Evolutionary conservation across 2,113 vertebrate species (phyloP).

Genomic region (Gymnarchus niloticus): DNA sequence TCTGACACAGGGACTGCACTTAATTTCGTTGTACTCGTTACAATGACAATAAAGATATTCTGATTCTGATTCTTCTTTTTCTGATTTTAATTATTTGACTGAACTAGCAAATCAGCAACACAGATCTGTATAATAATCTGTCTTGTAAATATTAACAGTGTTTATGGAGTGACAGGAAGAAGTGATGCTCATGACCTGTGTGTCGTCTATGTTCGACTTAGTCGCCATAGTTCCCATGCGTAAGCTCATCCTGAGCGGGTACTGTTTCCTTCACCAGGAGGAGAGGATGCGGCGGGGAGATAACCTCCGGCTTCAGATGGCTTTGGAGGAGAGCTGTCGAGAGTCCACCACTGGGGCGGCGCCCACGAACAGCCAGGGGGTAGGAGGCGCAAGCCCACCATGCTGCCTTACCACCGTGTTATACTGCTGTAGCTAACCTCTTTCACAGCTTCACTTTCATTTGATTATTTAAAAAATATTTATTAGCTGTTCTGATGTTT

Average conservation of each 20-base stretch:
- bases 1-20: too few species aligned
- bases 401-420: background rate
- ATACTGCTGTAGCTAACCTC: too few species aligned
- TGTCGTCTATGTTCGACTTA: background rate
- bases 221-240: background rate
- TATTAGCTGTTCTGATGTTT: too few species aligned
- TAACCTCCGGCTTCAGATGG: conserved; percentile 94
- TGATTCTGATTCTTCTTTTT: too few species aligned
- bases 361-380: conserved; percentile 83
- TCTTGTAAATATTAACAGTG: background rate
- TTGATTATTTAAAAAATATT: background rate
- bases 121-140: too few species aligned
- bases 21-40: too few species aligned
- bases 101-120: too few species aligned
- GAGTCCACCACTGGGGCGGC: conserved; percentile 65
- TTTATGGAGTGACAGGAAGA: background rate
- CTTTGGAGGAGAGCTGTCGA: conserved; percentile 92
- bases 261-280: conserved; percentile 65
- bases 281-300: conserved; percentile 91
- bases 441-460: background rate
- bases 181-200: background rate
- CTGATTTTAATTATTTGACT: too few species aligned
- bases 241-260: too few species aligned
- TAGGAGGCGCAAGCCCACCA: conserved; percentile 38
- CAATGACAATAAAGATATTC: too few species aligned